phyloP scores from a whole-genome alignment of 2,113 vertebrate species.

The Cephalopholis sonnerati region DNA sequence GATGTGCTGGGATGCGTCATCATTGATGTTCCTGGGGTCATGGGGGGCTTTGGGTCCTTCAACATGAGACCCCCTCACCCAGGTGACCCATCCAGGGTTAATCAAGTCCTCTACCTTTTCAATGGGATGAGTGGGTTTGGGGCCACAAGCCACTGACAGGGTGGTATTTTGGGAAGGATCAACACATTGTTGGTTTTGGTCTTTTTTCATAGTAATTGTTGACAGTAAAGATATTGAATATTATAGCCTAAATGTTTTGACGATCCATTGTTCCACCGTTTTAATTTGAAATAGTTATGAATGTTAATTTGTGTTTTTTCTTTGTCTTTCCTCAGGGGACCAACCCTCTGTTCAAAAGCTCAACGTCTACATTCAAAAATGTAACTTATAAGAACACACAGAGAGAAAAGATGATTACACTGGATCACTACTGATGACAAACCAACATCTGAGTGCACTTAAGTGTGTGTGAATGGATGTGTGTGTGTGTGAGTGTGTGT shows the following conservation, averaged over 20 bases:
- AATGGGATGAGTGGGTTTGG: not conserved
- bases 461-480: conserved; percentile 48
- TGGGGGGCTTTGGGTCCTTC: no score
- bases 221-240: not conserved
- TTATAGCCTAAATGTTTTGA: not conserved
- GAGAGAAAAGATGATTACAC: conserved; percentile 82
- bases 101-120: not conserved
- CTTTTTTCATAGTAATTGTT: not conserved
- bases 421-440: conserved; percentile 80
- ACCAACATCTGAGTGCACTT: conserved; percentile 70
- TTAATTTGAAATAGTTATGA: not conserved
- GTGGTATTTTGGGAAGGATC: not conserved
- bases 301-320: conserved; percentile 31
- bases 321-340: conserved; percentile 87
- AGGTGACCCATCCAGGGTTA: no score
- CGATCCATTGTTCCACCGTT: not conserved
- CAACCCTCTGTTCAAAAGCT: conserved; percentile 96
- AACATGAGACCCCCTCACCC: no score
- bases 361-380: conserved; percentile 97
- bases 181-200: not conserved
- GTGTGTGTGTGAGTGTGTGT: conserved; percentile 42
- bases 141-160: not conserved
- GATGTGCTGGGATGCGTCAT: no score
- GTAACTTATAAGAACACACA: conserved; percentile 92
- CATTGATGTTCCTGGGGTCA: no score